phyloP scores from a whole-genome alignment of 2,888 invertebrate species.

The Merodon equestris region DNA sequence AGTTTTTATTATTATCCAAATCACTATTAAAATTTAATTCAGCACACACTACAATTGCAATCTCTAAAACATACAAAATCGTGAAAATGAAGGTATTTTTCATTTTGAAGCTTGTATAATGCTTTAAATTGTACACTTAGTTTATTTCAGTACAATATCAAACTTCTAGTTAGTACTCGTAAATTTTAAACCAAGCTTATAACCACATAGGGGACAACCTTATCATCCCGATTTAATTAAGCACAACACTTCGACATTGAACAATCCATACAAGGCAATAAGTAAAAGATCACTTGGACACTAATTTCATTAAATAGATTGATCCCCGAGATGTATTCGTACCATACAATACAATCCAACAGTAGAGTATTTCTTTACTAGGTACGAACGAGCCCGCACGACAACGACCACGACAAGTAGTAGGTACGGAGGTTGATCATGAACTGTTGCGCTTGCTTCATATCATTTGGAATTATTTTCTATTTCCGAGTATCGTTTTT shows the following conservation, averaged over 20 bases:
- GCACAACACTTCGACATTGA: conserved; percentile 27
- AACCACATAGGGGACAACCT: conserved; percentile 35
- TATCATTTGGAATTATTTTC: too few species aligned
- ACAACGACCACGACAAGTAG: background rate
- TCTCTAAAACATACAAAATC: too few species aligned
- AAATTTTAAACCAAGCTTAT: conserved; percentile 9
- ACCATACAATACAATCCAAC: too few species aligned
- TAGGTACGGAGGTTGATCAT: conserved; percentile 40
- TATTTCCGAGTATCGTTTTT: too few species aligned
- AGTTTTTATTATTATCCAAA: conserved; percentile 78
- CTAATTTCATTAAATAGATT: too few species aligned
- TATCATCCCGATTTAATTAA: conserved; percentile 45
- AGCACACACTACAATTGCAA: conserved; percentile 7
- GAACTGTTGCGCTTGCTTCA: background rate
- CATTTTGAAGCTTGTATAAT: too few species aligned
- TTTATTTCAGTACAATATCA: too few species aligned
- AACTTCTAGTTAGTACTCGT: background rate
- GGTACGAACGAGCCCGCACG: too few species aligned
- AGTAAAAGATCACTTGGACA: conserved; percentile 17
- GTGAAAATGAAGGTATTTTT: too few species aligned
- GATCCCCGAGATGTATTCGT: too few species aligned
- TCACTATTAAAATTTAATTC: conserved; percentile 73
- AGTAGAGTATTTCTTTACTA: too few species aligned
- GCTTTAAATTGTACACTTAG: too few species aligned
- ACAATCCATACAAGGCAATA: conserved; percentile 15